Conservation (phyloP, 2,888 invertebrate genomes). For the Caenorhabditis uteleia region DNA sequence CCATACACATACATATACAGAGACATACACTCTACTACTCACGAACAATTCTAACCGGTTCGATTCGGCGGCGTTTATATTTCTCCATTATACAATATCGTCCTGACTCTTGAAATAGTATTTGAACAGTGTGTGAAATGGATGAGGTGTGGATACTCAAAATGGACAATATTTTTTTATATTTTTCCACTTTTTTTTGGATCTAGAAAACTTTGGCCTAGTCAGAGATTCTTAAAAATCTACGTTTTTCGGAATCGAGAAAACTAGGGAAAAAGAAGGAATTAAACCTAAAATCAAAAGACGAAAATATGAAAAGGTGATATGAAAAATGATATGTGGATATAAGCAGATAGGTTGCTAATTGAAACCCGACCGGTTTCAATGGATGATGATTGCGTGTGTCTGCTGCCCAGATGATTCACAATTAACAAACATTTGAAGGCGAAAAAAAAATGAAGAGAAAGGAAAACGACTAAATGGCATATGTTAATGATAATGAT, state of each 20-base stretch:
- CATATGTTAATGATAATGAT: conserved; percentile 25
- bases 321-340: background rate
- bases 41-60: conserved; percentile 44
- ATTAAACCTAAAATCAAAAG: background rate
- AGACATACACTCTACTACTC: conserved; percentile 45
- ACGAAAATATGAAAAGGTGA: background rate
- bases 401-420: conserved; percentile 17
- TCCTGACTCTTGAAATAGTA: conserved; percentile 42
- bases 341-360: conserved; percentile 31
- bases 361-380: conserved; percentile 47
- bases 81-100: conserved; percentile 33
- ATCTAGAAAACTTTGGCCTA: background rate
- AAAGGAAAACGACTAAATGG: conserved; percentile 13
- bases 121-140: conserved; percentile 13
- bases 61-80: conserved; percentile 10
- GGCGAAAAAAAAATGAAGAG: conserved; percentile 20
- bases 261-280: background rate
- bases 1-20: no score
- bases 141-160: background rate
- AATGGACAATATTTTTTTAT: background rate
- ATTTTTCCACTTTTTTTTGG: background rate
- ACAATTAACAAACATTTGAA: conserved; percentile 27
- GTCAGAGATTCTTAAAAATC: no score
- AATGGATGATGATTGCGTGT: background rate
- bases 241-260: no score